phyloP scores from a whole-genome alignment of 2,113 vertebrate genomes.

The Rhinolophus sinicus region DNA sequence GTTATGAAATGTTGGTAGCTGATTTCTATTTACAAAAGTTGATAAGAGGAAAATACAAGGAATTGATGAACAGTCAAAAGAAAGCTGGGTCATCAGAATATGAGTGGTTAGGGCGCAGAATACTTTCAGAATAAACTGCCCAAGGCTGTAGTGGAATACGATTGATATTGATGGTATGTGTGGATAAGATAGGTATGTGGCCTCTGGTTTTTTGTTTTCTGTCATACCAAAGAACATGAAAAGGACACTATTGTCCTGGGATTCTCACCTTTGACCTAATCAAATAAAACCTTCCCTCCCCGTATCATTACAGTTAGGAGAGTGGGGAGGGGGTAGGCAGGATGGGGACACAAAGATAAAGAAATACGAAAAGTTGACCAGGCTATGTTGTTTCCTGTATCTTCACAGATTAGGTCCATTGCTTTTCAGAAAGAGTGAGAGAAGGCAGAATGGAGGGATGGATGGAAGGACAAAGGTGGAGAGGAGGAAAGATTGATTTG shows the following conservation, averaged over 20 bases:
- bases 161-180: slow-evolving; percentile 59
- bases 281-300: slow-evolving; percentile 26
- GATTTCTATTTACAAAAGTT: slow-evolving; percentile 29
- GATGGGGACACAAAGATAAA: background rate
- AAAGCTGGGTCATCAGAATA: background rate
- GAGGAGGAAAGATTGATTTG: background rate
- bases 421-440: background rate
- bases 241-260: slow-evolving; percentile 46
- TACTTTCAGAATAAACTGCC: background rate
- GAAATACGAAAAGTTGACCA: background rate
- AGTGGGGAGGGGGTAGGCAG: background rate
- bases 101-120: background rate
- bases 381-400: background rate
- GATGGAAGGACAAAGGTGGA: background rate
- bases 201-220: slow-evolving; percentile 63
- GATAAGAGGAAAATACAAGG: background rate
- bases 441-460: background rate
- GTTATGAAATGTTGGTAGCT: background rate
- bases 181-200: slow-evolving; percentile 71
- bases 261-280: slow-evolving; percentile 68
- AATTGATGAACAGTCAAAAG: background rate
- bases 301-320: background rate
- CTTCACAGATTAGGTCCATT: background rate
- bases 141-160: background rate
- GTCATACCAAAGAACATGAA: slow-evolving; percentile 64